Base-by-base conservation (phyloP, 2,113 vertebrate species). In the Probosciger aterrimus region DNA sequence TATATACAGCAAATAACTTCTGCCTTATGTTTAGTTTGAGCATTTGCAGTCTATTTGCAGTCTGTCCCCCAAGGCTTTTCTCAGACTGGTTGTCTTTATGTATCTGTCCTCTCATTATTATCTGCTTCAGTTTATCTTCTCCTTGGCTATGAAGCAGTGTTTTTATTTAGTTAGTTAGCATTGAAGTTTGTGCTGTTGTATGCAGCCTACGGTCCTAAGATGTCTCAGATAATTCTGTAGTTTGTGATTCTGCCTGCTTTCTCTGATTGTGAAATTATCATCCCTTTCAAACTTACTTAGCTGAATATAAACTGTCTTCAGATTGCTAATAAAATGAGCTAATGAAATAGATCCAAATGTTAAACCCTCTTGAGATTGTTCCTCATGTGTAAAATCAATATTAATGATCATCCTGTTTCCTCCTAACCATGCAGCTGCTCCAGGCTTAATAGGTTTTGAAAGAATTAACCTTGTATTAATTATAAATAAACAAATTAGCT, bases 391-490 rank as follows among this genome's bases (percentile, higher is more conserved):
- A 92, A 92, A 93, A 90, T 95, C 92, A 74, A 64, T 96, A 88
- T 70, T 85, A 95, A 86, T 73, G 80, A 93, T 93, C 27, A 47
- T 17, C 37, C 43, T 10, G 18, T 68, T 90, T 88, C 73, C 82
- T 88, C 35, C 73, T 75, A 94, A 93, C 64, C 39, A 64, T 57
- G 75, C 80, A 78, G 76, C 55, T 93, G 55, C 68, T 83, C 20
- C 64, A 71, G 69, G 76, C 64, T 81, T 94, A 86, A 94, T 44
- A 78, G 60, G 46, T 92, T 90, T 68, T 44, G 50, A 81, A 90
- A 94, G 47, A 96, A 93, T 94, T 90, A 93, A 90, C 50, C 76
- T 92, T 57, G 18, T 62, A 86, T 92, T 92, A 90, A 86, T 88
- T 84, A 78, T 82, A 95, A 85, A 44, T 77, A 90, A 89, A 79